phyloP scores from a whole-genome alignment of 1,140 invertebrate species.

The Berghia stephanieae region DNA sequence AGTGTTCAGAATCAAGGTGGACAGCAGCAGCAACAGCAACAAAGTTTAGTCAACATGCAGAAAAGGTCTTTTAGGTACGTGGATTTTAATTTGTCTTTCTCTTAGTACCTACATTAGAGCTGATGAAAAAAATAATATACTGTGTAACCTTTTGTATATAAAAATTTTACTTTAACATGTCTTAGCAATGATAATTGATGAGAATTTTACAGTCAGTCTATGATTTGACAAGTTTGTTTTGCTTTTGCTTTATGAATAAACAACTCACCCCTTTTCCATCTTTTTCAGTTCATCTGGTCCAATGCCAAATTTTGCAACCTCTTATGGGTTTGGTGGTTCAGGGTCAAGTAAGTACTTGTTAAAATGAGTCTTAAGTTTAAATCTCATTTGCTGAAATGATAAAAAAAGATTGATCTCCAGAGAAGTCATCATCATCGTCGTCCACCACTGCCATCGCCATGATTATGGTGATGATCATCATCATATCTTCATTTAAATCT shows the following conservation, averaged over 20 bases:
- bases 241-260: background rate
- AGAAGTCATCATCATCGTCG: too few relatives aligned
- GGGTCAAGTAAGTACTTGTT: constrained; percentile 26
- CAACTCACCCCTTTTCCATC: background rate
- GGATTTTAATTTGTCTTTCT: background rate
- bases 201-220: background rate
- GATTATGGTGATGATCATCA: too few relatives aligned
- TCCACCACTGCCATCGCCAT: too few relatives aligned
- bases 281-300: constrained; percentile 34
- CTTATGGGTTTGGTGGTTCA: constrained; percentile 38
- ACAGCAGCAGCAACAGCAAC: constrained; percentile 22
- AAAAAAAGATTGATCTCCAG: too few relatives aligned
- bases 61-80: constrained; percentile 31
- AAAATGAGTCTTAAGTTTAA: background rate
- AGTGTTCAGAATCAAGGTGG: constrained; percentile 31
- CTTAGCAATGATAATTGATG: background rate
- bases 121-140: background rate
- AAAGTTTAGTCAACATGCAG: constrained; percentile 31
- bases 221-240: background rate
- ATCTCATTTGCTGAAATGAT: background rate
- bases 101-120: background rate
- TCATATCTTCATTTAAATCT: too few relatives aligned
- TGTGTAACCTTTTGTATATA: background rate
- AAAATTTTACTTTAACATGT: background rate
- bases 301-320: constrained; percentile 40